Percentiles rank a stretch among this genome's conserved stretches.
These are phyloP conservation scores for Muschampia staudingeri DNA, from an alignment of 2,888 invertebrate species.

Conservation along the genomic window DNA sequence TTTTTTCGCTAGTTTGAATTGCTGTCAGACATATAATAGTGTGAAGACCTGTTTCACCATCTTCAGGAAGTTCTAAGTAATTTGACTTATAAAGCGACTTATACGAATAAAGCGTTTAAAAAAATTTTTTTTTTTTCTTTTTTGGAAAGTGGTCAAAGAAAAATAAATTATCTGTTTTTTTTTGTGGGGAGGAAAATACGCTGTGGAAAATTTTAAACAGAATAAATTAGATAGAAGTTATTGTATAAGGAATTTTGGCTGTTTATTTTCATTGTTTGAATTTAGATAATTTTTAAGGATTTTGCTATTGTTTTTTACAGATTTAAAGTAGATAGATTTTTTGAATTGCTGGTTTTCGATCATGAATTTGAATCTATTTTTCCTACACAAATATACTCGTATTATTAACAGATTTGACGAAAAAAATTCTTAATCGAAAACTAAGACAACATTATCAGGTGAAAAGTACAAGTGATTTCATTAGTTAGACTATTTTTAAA, in stretches of 20 bases:
- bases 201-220: background rate
- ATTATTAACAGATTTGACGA: too few relatives aligned
- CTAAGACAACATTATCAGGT: slow-evolving; percentile 69
- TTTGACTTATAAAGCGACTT: too few relatives aligned
- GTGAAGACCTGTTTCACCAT: too few relatives aligned
- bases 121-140: too few relatives aligned
- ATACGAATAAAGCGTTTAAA: too few relatives aligned
- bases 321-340: slow-evolving; percentile 55
- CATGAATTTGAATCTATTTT: background rate
- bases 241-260: background rate
- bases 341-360: slow-evolving; percentile 41
- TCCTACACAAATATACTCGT: too few relatives aligned
- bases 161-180: background rate
- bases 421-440: slow-evolving; percentile 26
- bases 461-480: slow-evolving; percentile 71
- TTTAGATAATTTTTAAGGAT: slow-evolving; percentile 1
- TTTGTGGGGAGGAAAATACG: too few relatives aligned
- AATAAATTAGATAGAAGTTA: background rate
- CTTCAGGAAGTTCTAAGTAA: too few relatives aligned
- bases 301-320: slow-evolving; percentile 30
- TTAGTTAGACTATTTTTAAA: slow-evolving; percentile 68
- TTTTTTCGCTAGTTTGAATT: slow-evolving; percentile 11
- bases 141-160: too few relatives aligned
- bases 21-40: background rate
- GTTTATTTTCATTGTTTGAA: slow-evolving; percentile 7